Conservation (phyloP, 2,113 vertebrate species). For the Cygnus buccinator region DNA sequence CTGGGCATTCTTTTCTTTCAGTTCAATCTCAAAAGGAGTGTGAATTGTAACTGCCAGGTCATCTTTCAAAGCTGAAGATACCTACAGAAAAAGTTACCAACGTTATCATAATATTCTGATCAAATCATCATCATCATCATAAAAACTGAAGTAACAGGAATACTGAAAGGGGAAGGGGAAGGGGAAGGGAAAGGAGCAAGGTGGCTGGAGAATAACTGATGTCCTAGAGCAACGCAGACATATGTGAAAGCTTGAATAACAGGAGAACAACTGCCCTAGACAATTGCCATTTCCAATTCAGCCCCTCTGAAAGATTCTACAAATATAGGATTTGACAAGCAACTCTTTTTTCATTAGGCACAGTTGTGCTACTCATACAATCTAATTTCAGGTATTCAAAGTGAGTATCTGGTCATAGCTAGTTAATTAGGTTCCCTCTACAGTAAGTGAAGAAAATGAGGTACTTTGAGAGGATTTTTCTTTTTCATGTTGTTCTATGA, state of each 20-base stretch:
- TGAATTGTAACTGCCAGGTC: neutral
- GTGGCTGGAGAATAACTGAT: neutral
- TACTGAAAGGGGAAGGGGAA: neutral
- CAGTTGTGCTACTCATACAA: neutral
- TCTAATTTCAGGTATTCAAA: neutral
- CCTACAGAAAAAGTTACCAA: neutral
- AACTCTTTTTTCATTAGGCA: neutral
- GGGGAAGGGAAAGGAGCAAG: neutral
- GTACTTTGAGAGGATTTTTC: neutral
- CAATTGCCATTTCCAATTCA: neutral
- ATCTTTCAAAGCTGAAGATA: neutral
- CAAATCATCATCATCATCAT: neutral
- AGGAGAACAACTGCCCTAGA: neutral
- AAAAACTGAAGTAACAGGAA: neutral
- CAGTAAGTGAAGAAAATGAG: neutral
- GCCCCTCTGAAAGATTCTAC: neutral
- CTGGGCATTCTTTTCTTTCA: neutral
- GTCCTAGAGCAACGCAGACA: neutral
- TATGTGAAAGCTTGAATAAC: neutral
- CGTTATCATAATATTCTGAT: neutral
- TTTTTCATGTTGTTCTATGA: constrained; percentile 12
- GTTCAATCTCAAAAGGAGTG: neutral
- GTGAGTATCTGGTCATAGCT: neutral
- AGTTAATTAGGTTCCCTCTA: neutral
- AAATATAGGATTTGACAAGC: neutral